phyloP scores from a whole-genome alignment of 1,140 invertebrate genomes.

The Calosoma granatense region DNA sequence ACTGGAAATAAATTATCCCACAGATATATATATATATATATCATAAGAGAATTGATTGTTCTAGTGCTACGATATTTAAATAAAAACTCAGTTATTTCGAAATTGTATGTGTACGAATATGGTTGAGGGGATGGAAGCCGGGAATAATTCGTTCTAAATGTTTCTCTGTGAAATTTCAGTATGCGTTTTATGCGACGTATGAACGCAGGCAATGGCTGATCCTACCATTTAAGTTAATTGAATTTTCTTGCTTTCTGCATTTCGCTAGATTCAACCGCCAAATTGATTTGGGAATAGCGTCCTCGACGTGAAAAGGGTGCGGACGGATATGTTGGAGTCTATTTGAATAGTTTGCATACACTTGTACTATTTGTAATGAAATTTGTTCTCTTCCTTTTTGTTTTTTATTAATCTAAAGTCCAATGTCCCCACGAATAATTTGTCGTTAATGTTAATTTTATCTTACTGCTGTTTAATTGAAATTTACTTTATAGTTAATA shows the following conservation, averaged over 20 bases:
- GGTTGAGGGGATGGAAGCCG: neutral
- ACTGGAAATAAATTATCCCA: no score
- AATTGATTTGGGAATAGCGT: neutral
- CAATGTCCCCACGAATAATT: no score
- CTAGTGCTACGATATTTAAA: neutral
- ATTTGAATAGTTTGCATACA: slow-evolving; percentile 4
- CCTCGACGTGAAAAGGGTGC: neutral
- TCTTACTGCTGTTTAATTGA: no score
- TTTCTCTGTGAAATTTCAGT: neutral
- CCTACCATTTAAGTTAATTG: slow-evolving; percentile 9
- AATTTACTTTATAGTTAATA: no score
- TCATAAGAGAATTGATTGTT: neutral
- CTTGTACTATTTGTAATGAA: neutral
- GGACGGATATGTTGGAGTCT: neutral
- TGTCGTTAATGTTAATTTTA: no score
- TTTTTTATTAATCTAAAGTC: no score
- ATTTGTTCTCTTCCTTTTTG: neutral
- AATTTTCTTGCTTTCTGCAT: slow-evolving; percentile 5
- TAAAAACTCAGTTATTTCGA: neutral
- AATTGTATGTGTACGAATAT: neutral
- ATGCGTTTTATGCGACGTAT: neutral
- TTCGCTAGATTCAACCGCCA: neutral
- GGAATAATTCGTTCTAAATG: neutral
- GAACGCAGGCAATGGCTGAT: neutral
- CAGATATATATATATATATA: no score